Conservation (phyloP, 2,797 vertebrate species). For the Cyprinella venusta region DNA sequence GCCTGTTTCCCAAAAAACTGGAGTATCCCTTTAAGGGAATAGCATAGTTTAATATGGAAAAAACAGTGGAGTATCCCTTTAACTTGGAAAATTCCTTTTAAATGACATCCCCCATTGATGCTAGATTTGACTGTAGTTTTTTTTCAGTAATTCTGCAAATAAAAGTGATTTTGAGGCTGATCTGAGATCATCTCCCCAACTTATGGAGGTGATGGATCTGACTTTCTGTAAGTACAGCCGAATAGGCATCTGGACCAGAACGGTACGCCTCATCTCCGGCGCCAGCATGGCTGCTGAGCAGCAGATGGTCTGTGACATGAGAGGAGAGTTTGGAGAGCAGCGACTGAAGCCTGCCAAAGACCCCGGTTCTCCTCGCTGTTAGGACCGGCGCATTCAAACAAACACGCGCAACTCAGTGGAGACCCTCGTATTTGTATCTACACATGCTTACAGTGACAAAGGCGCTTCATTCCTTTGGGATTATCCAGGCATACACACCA, state of each 20-base stretch:
- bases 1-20: too few relatives aligned
- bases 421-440: conserved; percentile 23
- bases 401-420: conserved; percentile 5
- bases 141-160: not conserved
- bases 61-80: not conserved
- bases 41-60: too few relatives aligned
- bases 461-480: conserved; percentile 19
- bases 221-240: conserved; percentile 51
- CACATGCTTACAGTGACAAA: conserved; percentile 4
- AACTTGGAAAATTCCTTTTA: not conserved
- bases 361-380: conserved; percentile 76
- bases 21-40: too few relatives aligned
- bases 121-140: not conserved
- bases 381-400: conserved; percentile 58
- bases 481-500: not conserved
- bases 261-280: conserved; percentile 76
- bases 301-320: conserved; percentile 82
- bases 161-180: not conserved
- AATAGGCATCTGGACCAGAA: conserved; percentile 73
- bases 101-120: not conserved
- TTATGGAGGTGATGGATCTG: conserved; percentile 48
- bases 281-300: conserved; percentile 78
- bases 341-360: conserved; percentile 80
- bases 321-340: conserved; percentile 78
- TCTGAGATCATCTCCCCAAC: conserved; percentile 24